Evolutionary conservation across 2,113 vertebrate species (phyloP), one percentile per base, ranked within the genome.

Genomic region (Alces alces): DNA sequence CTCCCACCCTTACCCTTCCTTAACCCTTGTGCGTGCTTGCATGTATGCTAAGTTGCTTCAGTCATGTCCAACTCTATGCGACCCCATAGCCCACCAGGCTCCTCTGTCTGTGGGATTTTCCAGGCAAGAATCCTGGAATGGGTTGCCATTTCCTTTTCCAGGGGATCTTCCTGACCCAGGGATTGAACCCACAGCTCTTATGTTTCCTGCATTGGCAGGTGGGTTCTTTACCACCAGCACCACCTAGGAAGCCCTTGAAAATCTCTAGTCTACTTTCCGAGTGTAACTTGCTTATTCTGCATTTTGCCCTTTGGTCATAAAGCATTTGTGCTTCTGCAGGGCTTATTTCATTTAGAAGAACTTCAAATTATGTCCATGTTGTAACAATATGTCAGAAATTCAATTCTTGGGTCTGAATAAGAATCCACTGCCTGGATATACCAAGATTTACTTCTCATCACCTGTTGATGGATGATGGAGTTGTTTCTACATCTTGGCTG

Each of bases 1-100:
- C 14, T 36, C 23, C 16, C 39, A 28, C 13, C 5, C 33, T 14
- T 0, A 57, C 4, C 0, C n/a, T n/a, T 19, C 16, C 33, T 23
- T 57, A 57, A 23, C 55, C 55, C 55, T 57, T 57, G 55, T 57
- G 55, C 1, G 21, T 52, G 55, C 9, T 10, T 57, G 8, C 55
- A 57, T 25, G 23, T 57, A 25, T 57, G 23, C 55, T 57, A 57
- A 57, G 55, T 57, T 25, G 55, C 23, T 57, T 57, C 55, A 57
- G 55, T 57, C 3, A 1, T 23, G 55, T 21, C 55, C 55, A 23
- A 25, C 23, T 57, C 55, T 25, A 3, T 25, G 54, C 0, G 8
- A 57, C 55, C 55, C 55, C 23, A 25, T 57, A 57, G 55, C 55
- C 55, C 55, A 57, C 23, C 55, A 25, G 21, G 55, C 55, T 57